Percentiles rank a stretch among this genome's conserved stretches.
Evolutionary conservation across 2,797 vertebrate species (phyloP).

Genomic region (Nannoperca obscura): DNA sequence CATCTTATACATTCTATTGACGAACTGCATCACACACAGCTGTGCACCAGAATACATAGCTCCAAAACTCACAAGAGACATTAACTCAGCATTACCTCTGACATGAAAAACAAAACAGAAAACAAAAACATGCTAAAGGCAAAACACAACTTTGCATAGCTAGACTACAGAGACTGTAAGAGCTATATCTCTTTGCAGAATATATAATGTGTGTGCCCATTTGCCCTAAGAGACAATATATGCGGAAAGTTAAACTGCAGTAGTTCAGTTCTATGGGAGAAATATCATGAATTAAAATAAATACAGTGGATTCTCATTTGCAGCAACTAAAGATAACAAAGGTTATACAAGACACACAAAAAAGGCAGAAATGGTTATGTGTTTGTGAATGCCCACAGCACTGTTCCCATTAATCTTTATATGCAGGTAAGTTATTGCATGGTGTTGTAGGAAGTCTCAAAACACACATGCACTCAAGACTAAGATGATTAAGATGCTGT

Average conservation of each 20-base stretch:
- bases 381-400: background rate
- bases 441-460: constrained; percentile 1
- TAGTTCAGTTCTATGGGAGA: background rate
- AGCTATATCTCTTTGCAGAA: constrained; percentile 26
- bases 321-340: background rate
- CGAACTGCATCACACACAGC: constrained; percentile 23
- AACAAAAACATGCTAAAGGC: constrained; percentile 48
- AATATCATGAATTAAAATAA: background rate
- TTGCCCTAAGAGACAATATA: background rate
- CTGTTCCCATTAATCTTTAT: background rate
- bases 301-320: background rate
- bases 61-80: constrained; percentile 54
- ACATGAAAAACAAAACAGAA: constrained; percentile 34
- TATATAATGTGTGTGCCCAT: constrained; percentile 24
- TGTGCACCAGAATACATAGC: constrained; percentile 41
- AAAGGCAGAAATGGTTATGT: background rate
- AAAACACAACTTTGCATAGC: constrained; percentile 46
- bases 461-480: background rate
- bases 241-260: background rate
- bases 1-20: constrained; percentile 14
- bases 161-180: constrained; percentile 25
- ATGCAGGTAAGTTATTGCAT: background rate
- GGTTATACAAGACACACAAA: background rate
- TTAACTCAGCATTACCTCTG: constrained; percentile 42
- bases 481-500: background rate